phyloP scores from a whole-genome alignment of 2,113 vertebrate species.

The Heterochromis multidens region DNA sequence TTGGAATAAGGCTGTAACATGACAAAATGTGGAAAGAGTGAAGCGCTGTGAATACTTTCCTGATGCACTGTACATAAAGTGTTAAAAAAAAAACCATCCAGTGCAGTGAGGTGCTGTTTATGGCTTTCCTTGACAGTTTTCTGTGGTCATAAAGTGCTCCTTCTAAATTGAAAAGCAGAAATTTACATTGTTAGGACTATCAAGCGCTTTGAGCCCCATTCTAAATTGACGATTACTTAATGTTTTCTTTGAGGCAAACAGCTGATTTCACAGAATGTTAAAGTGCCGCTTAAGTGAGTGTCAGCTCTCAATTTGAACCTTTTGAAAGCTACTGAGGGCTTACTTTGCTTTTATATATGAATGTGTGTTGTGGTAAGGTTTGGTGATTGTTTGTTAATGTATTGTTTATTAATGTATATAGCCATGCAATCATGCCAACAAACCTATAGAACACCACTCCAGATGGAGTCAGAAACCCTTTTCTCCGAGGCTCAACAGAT shows the following conservation, averaged over 20 bases:
- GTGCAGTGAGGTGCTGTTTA: constrained; percentile 37
- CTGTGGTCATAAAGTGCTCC: constrained; percentile 23
- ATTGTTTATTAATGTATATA: neutral
- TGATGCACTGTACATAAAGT: constrained; percentile 31
- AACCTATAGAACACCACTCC: neutral
- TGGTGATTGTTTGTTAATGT: neutral
- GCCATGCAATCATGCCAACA: neutral
- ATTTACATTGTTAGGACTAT: constrained; percentile 28
- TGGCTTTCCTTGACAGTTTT: constrained; percentile 24
- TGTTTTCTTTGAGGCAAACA: constrained; percentile 39
- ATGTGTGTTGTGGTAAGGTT: neutral
- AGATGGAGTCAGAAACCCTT: constrained; percentile 6
- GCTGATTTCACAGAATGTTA: constrained; percentile 18
- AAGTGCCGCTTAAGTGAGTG: neutral
- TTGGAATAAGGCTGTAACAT: too few relatives aligned
- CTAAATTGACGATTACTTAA: constrained; percentile 39
- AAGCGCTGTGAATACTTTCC: too few relatives aligned
- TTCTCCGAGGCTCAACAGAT: constrained; percentile 17
- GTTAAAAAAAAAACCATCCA: constrained; percentile 21
- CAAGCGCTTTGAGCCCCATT: neutral
- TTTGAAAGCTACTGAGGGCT: constrained; percentile 7
- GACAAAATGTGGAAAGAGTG: too few relatives aligned
- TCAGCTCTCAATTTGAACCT: neutral
- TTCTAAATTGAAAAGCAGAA: constrained; percentile 56
- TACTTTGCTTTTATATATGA: neutral